Evolutionary conservation across 2,113 vertebrate genomes (phyloP), one percentile per base, ranked within the genome.

Genomic region (Onychorhynchus coronatus): DNA sequence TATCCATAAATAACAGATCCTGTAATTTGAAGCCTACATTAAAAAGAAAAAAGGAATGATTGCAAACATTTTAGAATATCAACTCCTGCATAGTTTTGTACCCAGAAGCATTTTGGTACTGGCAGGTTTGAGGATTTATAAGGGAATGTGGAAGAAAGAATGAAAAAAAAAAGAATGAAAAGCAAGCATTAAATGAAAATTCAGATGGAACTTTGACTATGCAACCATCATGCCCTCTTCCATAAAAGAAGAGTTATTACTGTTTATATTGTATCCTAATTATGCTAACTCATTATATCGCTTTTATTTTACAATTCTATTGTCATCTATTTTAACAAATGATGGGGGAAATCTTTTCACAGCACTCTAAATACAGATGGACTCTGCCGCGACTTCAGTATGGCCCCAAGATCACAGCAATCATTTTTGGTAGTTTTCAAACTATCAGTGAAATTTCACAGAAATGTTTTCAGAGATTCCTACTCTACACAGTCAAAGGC

Each of bases 11-110:
- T 27, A 53, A 5, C 3, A 75, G 25, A 25, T 31, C n/a, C 25
- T 42, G 8, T 37, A 30, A 7, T 63, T 72, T 25, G 28, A 31
- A 71, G 1, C 2, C 11, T 16, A n/a, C 2, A 47, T 1, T 2
- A 2, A 12, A 13, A 14, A 14, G 16, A n/a, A 10, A 14, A 46
- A 12, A 11, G 0, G 0, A 42, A 35, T 0, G 0, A n/a, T 19
- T 22, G 11, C 5, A 66, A 88, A 39, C 11, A 39, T 42, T 75
- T 78, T 19, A 70, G 17, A 66, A 13, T 79, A 52, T 11, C 2
- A 28, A 19, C 15, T 49, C 11, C 16, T 62, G 13, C 16, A 27
- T 21, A 33, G 3, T 49, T 83, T 89, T 79, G 15, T 56, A 79
- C 11, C 16, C n/a, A 75, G 23, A 72, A 31, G 5, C 5, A 71